These are phyloP conservation scores for Anastrepha obliqua DNA, from an alignment of 1,140 invertebrate species.

Conservation along the genomic window DNA sequence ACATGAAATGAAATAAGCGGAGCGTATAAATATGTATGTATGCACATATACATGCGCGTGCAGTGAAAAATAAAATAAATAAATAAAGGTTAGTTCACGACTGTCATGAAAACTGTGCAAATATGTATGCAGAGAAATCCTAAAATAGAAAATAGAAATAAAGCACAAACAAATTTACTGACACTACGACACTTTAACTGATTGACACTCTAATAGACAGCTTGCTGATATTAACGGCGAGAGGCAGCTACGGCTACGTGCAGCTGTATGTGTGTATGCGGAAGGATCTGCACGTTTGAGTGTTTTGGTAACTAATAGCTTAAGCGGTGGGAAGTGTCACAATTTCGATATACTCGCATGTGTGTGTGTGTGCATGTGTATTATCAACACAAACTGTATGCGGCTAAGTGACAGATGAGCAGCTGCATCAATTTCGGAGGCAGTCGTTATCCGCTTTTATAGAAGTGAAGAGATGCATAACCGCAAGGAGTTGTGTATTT, in stretches of 20 bases:
- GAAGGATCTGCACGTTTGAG: background rate
- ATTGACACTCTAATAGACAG: constrained; percentile 46
- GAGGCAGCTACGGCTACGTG: background rate
- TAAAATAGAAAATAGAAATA: constrained; percentile 6
- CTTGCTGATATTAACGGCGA: constrained; percentile 11
- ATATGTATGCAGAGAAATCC: background rate
- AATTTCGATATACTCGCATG: background rate
- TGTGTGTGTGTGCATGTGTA: background rate
- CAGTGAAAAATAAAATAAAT: constrained; percentile 4
- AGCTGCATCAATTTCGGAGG: background rate
- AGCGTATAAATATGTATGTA: background rate
- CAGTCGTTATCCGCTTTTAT: background rate
- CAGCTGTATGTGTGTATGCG: background rate
- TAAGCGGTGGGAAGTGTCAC: background rate
- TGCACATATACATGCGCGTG: background rate
- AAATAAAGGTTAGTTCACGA: constrained; percentile 2
- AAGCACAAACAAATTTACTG: constrained; percentile 33
- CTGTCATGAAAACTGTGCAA: constrained; percentile 18
- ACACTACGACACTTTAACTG: constrained; percentile 47
- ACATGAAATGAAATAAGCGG: background rate
- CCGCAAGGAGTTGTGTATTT: background rate
- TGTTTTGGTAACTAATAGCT: background rate
- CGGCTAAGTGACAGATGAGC: background rate
- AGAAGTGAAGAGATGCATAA: background rate
- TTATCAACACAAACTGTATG: background rate